Base-by-base conservation (phyloP, 1,140 invertebrate genomes). In the Leucophenga varia region DNA sequence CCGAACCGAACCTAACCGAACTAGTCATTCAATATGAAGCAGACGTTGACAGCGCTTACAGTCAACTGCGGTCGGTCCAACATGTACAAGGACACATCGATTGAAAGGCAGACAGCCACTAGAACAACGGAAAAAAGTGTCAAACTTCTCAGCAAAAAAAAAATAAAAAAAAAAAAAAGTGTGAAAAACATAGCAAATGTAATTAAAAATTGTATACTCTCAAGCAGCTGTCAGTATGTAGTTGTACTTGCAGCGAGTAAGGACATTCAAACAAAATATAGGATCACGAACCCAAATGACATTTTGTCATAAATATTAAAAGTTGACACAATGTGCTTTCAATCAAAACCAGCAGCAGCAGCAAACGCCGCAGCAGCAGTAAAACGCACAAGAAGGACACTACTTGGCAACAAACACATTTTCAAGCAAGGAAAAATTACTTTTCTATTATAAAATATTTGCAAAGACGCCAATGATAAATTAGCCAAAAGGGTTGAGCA, bases 251-350 rank as follows among this genome's bases (percentile, higher is more conserved):
- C 28, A 30, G 12, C 7, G 28, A 30, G 28, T 7, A n/a, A 13
- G 49, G 19, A 44, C 53, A 48, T 58, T 49, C n/a, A n/a, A n/a
- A 25, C 10, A 25, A 61, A 61, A 52, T 61, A 37, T 45, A 54
- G 40, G 52, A 37, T 40, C 17, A 47, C 19, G 13, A 22, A 2
- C 25, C 25, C 34, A 18, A 45, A 44, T 44, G 59, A 22, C 52
- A 44, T 51, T 49, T 61, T 63, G 52, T 63, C 58, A 63, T 64
- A 63, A 63, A 64, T 63, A 64, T 63, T 64, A 56, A 63, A 63
- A 45, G 54, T 46, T 43, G 56, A 47, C 60, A 61, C 59, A 44
- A 55, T 47, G 41, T 48, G 39, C 49, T 43, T 54, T 55, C 47
- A 55, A 58, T 57, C 55, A 57, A 31, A 55, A 47, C 7, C 12